A percentile compares a stretch with the other conserved stretches of the same genome.
These are phyloP conservation scores for Mimas tiliae DNA, from an alignment of 2,888 invertebrate genomes.

Conservation along the genomic window DNA sequence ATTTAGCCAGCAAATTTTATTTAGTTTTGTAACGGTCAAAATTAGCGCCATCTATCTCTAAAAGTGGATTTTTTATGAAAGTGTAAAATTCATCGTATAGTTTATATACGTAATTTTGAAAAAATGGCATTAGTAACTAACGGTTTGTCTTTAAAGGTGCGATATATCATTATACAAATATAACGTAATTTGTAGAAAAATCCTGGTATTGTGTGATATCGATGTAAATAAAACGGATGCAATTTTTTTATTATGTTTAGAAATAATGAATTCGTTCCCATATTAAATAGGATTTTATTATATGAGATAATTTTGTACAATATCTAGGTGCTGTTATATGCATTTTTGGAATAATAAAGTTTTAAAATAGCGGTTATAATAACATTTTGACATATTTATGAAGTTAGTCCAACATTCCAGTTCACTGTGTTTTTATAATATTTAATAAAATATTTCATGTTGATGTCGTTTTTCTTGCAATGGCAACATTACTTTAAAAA, in stretches of 20 bases:
- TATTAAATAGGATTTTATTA: neutral
- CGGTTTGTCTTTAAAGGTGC: no score
- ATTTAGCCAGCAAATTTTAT: no score
- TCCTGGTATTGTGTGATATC: neutral
- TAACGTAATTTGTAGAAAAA: neutral
- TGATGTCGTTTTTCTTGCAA: neutral
- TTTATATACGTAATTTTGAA: no score
- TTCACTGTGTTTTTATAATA: constrained; percentile 42
- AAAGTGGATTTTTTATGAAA: no score
- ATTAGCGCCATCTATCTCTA: no score
- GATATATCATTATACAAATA: neutral
- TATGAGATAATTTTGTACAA: neutral
- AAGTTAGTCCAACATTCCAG: constrained; percentile 43
- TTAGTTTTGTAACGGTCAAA: no score
- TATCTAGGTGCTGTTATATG: constrained; percentile 8
- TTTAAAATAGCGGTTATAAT: constrained; percentile 36
- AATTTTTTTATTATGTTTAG: neutral
- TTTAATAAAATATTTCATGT: constrained; percentile 46
- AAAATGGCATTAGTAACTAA: no score
- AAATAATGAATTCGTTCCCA: neutral
- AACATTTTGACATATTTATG: constrained; percentile 43
- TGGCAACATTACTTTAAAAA: no score
- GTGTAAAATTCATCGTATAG: no score
- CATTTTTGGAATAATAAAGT: constrained; percentile 29
- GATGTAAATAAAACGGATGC: neutral